phyloP scores from a whole-genome alignment of 2,113 vertebrate genomes.

The Neogobius melanostomus region DNA sequence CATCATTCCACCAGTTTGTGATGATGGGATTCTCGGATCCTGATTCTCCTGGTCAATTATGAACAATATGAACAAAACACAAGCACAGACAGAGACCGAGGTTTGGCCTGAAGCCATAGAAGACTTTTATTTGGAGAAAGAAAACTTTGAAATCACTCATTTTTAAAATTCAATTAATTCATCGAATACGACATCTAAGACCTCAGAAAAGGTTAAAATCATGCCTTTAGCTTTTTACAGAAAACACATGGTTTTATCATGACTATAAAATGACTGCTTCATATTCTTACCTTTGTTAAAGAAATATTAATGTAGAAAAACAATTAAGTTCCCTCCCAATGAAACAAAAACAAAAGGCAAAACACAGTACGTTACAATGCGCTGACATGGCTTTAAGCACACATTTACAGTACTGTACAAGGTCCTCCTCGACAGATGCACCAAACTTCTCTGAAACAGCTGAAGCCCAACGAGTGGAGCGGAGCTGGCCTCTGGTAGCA shows the following conservation, averaged over 20 bases:
- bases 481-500: neutral
- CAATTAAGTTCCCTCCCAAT: constrained; percentile 47
- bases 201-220: constrained; percentile 73
- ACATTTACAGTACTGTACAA: constrained; percentile 76
- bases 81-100: neutral
- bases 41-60: neutral
- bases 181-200: constrained; percentile 73
- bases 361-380: constrained; percentile 71
- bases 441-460: constrained; percentile 60
- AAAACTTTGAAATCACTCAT: constrained; percentile 73
- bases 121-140: constrained; percentile 75
- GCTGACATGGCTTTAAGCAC: constrained; percentile 73
- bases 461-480: neutral
- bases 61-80: neutral
- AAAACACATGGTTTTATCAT: constrained; percentile 70
- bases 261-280: constrained; percentile 67
- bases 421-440: constrained; percentile 72
- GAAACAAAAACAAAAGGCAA: constrained; percentile 54
- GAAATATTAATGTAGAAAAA: constrained; percentile 70
- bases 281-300: constrained; percentile 64
- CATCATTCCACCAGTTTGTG: too few relatives aligned
- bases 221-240: constrained; percentile 75
- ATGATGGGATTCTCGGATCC: neutral
- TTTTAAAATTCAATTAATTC: constrained; percentile 71
- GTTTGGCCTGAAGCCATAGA: constrained; percentile 54